Evolutionary conservation across 2,888 invertebrate species (phyloP), one percentile per base, ranked within the genome.

Genomic region (Trichopoda pennipes): DNA sequence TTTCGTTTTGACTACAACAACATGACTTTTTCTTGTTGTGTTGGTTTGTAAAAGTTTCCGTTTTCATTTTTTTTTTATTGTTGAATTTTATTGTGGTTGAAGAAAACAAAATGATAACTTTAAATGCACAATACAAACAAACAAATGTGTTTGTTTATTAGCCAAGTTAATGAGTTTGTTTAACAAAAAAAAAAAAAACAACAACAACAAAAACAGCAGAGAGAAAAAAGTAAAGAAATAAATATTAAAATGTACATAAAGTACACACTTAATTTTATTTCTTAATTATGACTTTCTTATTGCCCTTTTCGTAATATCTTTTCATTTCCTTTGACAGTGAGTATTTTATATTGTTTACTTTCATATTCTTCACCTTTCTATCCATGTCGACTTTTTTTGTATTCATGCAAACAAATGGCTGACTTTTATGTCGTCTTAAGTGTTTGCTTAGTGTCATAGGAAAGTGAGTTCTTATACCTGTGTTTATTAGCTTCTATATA

Each of bases 111-210:
- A n/a, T n/a, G n/a, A n/a, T 2, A 44, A 19, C 19, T 28, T 28
- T 17, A 47, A 44, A 44, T n/a, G 49, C 16, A 23, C 16, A 56
- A 63, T 23, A 38, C 23, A 38, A 47, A 63, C 47, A 77, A 58
- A 55, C 51, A 19, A 55, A 1, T 49, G 12, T 55, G 47, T 60
- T 73, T 73, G 58, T 66, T 73, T 79, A 79, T 79, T 73, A 79
- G 79, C 68, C 79, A 73, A 79, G 79, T 73, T 79, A 79, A 79
- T 79, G 73, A 79, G 79, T 79, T 79, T 79, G 79, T 79, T 73
- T 56, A 42, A 53, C 14, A 64, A 55, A 14, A 51, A 44, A 16
- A 35, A 44, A 44, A 3, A 49, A 75, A 56, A 3, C 55, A 66
- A n/a, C n/a, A n/a, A n/a, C n/a, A n/a, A 21, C 1, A 0, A 9